A percentile compares a stretch with the other conserved stretches of the same genome.
These are phyloP conservation scores for Dendroctonus ponderosae DNA, from an alignment of 1,140 invertebrate genomes.

Conservation along the genomic window DNA sequence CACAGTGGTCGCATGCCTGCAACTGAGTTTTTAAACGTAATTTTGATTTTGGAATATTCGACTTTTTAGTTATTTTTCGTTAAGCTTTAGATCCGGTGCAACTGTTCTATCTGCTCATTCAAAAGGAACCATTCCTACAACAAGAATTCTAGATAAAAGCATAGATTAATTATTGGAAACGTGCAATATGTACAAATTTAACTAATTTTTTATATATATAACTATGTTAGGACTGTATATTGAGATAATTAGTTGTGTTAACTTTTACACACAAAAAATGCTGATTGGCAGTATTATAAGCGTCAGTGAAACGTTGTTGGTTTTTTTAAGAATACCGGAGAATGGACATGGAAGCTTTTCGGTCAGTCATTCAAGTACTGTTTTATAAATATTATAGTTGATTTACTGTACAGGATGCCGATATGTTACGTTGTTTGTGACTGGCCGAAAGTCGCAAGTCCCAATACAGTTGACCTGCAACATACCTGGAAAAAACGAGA, in stretches of 20 bases:
- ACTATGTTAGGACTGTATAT: constrained; percentile 53
- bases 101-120: constrained; percentile 31
- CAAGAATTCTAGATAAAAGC: constrained; percentile 40
- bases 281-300: constrained; percentile 49
- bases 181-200: constrained; percentile 57
- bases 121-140: constrained; percentile 44
- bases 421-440: constrained; percentile 38
- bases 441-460: constrained; percentile 35
- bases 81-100: no score
- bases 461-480: constrained; percentile 45
- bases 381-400: constrained; percentile 35
- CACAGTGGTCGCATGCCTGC: no score
- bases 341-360: constrained; percentile 1
- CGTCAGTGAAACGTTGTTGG: constrained; percentile 28
- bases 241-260: constrained; percentile 47
- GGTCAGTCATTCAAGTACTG: constrained; percentile 25
- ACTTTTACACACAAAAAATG: constrained; percentile 47
- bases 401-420: constrained; percentile 40
- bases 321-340: constrained; percentile 26
- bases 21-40: no score
- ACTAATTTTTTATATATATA: constrained; percentile 54
- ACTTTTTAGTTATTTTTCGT: no score
- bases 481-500: constrained; percentile 46
- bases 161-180: constrained; percentile 51
- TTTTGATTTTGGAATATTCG: no score